phyloP scores from a whole-genome alignment of 1,140 invertebrate genomes.

The Halyomorpha halys region DNA sequence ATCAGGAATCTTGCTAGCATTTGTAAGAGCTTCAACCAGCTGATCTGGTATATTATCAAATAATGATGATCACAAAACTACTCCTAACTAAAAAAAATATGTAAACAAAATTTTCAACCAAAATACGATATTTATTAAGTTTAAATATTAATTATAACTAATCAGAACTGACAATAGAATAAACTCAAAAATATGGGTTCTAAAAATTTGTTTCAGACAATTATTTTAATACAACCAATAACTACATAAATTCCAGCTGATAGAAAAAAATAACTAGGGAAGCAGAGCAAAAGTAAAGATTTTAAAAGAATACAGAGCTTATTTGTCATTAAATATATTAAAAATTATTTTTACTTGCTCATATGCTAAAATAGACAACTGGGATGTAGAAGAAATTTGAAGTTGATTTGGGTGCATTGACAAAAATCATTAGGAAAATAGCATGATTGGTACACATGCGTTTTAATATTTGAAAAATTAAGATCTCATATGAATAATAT shows the following conservation, averaged over 20 bases:
- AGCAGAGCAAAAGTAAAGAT: neutral
- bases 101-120: too few species aligned
- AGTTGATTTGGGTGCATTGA: too few species aligned
- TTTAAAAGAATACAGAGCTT: neutral
- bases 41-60: too few species aligned
- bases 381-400: too few species aligned
- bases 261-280: neutral
- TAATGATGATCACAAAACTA: too few species aligned
- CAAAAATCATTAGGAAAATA: neutral
- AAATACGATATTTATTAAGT: too few species aligned
- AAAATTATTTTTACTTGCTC: neutral
- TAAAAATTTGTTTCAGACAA: neutral
- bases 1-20: too few species aligned
- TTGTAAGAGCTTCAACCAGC: too few species aligned
- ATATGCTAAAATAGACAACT: neutral
- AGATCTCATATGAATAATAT: neutral
- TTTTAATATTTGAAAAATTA: neutral
- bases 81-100: too few species aligned
- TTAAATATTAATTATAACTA: too few species aligned
- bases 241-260: neutral
- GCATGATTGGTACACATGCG: neutral
- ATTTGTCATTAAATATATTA: neutral
- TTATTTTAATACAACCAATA: slow-evolving; percentile 11
- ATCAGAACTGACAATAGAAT: too few species aligned
- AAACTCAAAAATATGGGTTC: too few species aligned